Conservation (phyloP, 2,888 invertebrate species). For the Drosophila peninsularis region DNA sequence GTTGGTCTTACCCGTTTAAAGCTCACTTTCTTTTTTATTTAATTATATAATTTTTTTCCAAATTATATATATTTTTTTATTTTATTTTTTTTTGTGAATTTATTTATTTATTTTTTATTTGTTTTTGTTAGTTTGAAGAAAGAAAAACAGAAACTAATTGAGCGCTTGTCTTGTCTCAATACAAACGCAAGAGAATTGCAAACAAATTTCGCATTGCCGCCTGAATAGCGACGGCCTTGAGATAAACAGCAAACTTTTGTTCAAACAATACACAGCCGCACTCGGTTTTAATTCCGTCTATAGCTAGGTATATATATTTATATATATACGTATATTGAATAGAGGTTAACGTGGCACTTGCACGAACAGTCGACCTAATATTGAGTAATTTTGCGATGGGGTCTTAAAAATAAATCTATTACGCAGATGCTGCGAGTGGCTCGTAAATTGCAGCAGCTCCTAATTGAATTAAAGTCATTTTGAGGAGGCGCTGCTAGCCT, state of each 20-base stretch:
- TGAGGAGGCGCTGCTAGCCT: constrained; percentile 48
- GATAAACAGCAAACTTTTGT: constrained; percentile 43
- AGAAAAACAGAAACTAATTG: constrained; percentile 50
- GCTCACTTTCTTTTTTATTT: too few relatives aligned
- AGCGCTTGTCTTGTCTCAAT: constrained; percentile 45
- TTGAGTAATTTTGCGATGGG: constrained; percentile 69
- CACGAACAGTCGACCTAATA: constrained; percentile 52
- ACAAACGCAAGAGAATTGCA: constrained; percentile 45
- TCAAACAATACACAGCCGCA: constrained; percentile 29
- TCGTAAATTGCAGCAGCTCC: constrained; percentile 71
- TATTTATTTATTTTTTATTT: constrained; percentile 2
- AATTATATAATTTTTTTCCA: too few relatives aligned
- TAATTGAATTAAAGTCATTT: constrained; percentile 74
- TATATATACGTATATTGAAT: constrained; percentile 25
- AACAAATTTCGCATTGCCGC: constrained; percentile 69
- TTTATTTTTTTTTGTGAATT: too few relatives aligned
- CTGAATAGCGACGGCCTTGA: constrained; percentile 69
- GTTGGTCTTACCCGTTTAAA: not conserved
- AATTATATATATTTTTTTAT: too few relatives aligned
- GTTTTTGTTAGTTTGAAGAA: not conserved
- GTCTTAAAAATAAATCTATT: constrained; percentile 69
- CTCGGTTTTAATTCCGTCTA: constrained; percentile 36
- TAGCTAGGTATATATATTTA: constrained; percentile 16
- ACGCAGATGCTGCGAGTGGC: constrained; percentile 27
- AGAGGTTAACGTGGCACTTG: constrained; percentile 34